These are phyloP conservation scores for Tyrophagus putrescentiae DNA, from an alignment of 1,140 invertebrate genomes.

Conservation along the genomic window DNA sequence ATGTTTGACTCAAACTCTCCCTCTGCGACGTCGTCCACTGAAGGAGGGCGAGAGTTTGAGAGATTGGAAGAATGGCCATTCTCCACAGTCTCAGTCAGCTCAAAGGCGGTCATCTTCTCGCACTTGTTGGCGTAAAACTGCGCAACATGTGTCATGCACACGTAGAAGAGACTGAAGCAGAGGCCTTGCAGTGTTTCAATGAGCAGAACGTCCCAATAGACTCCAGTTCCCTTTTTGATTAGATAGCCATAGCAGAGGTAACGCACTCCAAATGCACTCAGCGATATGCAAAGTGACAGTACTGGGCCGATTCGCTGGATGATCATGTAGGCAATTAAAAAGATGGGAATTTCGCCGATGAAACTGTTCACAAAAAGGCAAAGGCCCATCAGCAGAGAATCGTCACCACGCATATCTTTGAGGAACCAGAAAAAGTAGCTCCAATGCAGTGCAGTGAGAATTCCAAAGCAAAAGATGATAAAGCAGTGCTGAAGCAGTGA, in stretches of 20 bases:
- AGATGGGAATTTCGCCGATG: constrained; percentile 71
- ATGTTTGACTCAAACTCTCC: constrained; percentile 11
- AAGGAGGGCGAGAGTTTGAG: neutral
- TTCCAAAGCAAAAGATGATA: constrained; percentile 63
- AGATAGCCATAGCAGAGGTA: constrained; percentile 62
- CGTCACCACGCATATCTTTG: constrained; percentile 24
- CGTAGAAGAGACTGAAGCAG: constrained; percentile 73
- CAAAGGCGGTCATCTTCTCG: neutral
- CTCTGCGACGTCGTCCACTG: neutral
- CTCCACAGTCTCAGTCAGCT: neutral
- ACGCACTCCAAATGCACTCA: constrained; percentile 54
- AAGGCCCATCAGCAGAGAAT: constrained; percentile 58
- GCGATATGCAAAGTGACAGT: constrained; percentile 56
- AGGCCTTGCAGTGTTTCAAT: constrained; percentile 72
- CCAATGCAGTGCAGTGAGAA: constrained; percentile 73
- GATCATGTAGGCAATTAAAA: constrained; percentile 64
- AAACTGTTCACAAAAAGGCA: constrained; percentile 63
- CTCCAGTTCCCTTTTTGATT: constrained; percentile 42
- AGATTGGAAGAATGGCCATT: neutral
- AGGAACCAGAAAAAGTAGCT: constrained; percentile 50
- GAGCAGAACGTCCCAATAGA: constrained; percentile 58
- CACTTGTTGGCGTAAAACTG: constrained; percentile 20
- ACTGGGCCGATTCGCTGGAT: constrained; percentile 65
- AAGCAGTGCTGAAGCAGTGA: constrained; percentile 28
- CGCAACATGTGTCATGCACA: constrained; percentile 49